Evolutionary conservation across 2,113 vertebrate genomes (phyloP), one percentile per base, ranked within the genome.

Genomic region (Pollimyrus isidori): DNA sequence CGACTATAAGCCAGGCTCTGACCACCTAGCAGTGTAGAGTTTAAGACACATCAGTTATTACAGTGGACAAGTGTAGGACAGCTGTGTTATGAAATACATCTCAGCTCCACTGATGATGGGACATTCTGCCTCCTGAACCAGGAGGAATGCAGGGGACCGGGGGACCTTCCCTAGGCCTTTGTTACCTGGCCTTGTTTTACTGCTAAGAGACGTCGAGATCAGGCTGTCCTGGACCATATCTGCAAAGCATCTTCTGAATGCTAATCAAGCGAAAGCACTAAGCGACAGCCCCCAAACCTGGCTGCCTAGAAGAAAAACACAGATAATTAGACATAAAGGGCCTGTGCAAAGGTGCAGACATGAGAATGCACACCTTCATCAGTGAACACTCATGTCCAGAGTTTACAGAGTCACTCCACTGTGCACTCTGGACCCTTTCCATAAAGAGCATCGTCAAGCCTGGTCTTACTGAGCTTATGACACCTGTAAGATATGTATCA

Each of bases 181-280:
- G 46, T 50, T 87, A 56, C 17, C 53, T 49, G 26, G 45, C n/a
- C n/a, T 30, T 7, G 9, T 26, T 42, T 69, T 80, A 46, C 21
- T n/a, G 30, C 7, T 13, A 52, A 42, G 80, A n/a, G 35, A 42
- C 80, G 7, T 62, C 1, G 21, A 49, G 35, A 13, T 56, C 52
- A 65, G 52, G 42, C 45, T 26, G 52, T 26, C 23, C 49, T 48
- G 52, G 53, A 42, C 35, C 62, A 26, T 62, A 80, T 89, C 65
- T 62, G 58, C 39, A 50, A 56, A 85, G 80, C 39, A 7, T 39
- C 39, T 62, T 76, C 88, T 45, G 17, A 21, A 85, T 35, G 80
- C n/a, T 84, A 89, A 85, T 46, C 39, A 84, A 89, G 88, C 80
- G 42, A 89, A 82, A 84, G 49, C 50, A 17, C 80, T 52, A 62